These are phyloP conservation scores for Lithobates sylvaticus DNA, from an alignment of 2,797 vertebrate genomes.

Conservation along the genomic window DNA sequence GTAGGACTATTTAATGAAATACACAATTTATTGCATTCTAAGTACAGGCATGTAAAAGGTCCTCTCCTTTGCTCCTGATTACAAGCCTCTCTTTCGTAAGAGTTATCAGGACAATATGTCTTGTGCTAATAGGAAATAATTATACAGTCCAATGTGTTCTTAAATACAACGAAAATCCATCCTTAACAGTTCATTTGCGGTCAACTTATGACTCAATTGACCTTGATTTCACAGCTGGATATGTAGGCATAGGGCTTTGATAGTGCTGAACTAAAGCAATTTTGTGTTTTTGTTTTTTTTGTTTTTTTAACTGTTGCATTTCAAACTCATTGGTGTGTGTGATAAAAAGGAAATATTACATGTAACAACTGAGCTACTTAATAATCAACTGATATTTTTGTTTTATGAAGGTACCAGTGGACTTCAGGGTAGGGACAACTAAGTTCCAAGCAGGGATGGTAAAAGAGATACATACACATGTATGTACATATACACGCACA, in stretches of 20 bases:
- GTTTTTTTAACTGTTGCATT: neutral
- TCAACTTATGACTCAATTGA: neutral
- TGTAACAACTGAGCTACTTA: neutral
- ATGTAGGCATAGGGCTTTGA: neutral
- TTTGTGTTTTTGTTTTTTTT: neutral
- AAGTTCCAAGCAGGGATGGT: too few species aligned
- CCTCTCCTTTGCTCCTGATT: neutral
- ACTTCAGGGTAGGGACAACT: too few species aligned
- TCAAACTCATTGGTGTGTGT: neutral
- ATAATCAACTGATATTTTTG: too few species aligned
- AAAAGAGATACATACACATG: too few species aligned
- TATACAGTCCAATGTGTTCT: constrained; percentile 8
- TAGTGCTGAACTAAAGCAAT: neutral
- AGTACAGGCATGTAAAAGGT: neutral
- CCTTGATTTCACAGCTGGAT: constrained; percentile 20
- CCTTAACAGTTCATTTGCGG: neutral
- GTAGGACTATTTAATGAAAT: neutral
- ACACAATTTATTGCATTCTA: neutral
- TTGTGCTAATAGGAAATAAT: constrained; percentile 9
- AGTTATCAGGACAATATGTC: neutral
- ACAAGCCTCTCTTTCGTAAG: neutral
- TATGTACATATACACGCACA: too few species aligned
- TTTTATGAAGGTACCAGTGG: too few species aligned
- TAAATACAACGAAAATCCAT: constrained; percentile 4
- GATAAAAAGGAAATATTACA: neutral